Evolutionary conservation across 2,113 vertebrate species (phyloP).

Genomic region (Gymnarchus niloticus): DNA sequence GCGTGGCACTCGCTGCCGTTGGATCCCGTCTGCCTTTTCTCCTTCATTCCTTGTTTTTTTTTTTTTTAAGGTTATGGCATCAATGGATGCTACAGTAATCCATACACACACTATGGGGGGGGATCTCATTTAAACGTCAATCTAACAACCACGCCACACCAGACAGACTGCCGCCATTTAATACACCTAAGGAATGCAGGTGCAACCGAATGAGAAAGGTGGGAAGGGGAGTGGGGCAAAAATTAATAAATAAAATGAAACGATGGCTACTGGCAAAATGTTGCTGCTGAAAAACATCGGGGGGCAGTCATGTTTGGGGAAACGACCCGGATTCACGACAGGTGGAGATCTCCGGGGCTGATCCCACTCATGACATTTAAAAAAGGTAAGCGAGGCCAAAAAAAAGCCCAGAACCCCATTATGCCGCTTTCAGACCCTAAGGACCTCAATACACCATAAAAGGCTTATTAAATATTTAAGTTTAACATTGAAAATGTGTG

Average conservation of each 20-base stretch:
- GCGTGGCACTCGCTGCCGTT: conserved; percentile 49
- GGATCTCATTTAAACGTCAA: background rate
- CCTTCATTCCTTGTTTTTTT: conserved; percentile 3
- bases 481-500: conserved; percentile 53
- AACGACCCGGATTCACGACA: conserved; percentile 65
- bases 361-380: conserved; percentile 68
- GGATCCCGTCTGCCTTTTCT: background rate
- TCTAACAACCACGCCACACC: background rate
- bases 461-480: conserved; percentile 68
- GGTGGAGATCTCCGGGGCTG: conserved; percentile 59
- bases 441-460: conserved; percentile 54
- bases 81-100: conserved; percentile 39
- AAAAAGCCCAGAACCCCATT: conserved; percentile 63
- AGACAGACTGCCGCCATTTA: no score
- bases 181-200: no score
- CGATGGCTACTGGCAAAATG: conserved; percentile 50
- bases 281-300: conserved; percentile 61
- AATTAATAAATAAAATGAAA: no score
- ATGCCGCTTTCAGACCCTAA: conserved; percentile 63
- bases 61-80: conserved; percentile 54
- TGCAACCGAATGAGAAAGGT: no score
- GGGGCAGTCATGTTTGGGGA: conserved; percentile 64
- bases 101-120: background rate
- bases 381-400: conserved; percentile 69
- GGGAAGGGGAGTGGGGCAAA: background rate